Conservation (phyloP, 2,888 invertebrate genomes). For the Himalopsyche japonica region DNA sequence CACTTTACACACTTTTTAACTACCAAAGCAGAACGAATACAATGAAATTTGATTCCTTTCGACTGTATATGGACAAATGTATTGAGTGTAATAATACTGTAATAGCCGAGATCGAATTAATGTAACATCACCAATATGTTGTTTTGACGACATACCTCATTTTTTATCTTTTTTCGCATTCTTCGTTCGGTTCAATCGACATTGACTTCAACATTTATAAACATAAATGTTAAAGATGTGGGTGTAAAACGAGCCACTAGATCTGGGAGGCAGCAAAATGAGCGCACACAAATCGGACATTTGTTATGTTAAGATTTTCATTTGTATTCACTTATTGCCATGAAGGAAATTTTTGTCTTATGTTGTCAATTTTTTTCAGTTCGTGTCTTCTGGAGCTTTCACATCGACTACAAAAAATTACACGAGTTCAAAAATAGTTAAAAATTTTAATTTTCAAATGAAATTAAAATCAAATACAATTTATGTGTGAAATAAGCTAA, state of each 20-base stretch:
- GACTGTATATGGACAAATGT: slow-evolving; percentile 35
- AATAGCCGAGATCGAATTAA: slow-evolving; percentile 20
- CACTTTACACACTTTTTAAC: background rate
- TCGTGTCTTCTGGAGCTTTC: background rate
- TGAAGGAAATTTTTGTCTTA: background rate
- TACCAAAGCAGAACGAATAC: slow-evolving; percentile 6
- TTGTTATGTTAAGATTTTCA: slow-evolving; percentile 55
- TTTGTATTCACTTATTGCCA: slow-evolving; percentile 32
- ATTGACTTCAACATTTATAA: slow-evolving; percentile 30
- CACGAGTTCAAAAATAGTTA: background rate
- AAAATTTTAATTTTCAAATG: no score
- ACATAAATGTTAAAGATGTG: slow-evolving; percentile 28
- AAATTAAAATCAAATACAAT: no score
- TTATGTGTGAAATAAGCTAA: no score
- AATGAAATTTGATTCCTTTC: slow-evolving; percentile 36
- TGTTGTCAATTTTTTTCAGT: background rate
- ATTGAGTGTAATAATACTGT: slow-evolving; percentile 27
- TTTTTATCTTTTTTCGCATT: slow-evolving; percentile 37
- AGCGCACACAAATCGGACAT: slow-evolving; percentile 51
- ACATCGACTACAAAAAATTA: background rate
- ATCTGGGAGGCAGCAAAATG: slow-evolving; percentile 35
- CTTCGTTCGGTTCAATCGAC: slow-evolving; percentile 32
- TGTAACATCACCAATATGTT: slow-evolving; percentile 29
- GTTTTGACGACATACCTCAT: slow-evolving; percentile 30
- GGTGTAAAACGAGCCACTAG: slow-evolving; percentile 29